phyloP scores from a whole-genome alignment of 1,140 invertebrate genomes.

The Heterodera schachtii region DNA sequence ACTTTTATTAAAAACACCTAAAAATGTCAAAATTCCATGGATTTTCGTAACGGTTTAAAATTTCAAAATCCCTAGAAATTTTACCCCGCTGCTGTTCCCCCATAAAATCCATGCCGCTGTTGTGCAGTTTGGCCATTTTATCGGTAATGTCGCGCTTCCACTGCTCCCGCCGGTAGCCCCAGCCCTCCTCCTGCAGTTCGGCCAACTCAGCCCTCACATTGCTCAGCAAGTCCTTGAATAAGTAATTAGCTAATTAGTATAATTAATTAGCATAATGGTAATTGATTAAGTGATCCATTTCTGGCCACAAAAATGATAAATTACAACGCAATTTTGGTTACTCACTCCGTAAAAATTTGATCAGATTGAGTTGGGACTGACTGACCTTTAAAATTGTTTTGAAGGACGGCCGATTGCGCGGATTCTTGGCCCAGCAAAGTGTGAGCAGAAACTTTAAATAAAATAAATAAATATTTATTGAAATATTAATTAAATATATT shows the following conservation, averaged over 20 bases:
- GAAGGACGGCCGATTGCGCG: conserved; percentile 89
- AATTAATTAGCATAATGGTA: too few relatives aligned
- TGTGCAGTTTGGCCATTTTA: conserved; percentile 74
- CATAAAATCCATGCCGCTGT: conserved; percentile 58
- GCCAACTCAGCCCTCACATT: conserved; percentile 79
- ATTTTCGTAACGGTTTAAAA: background rate
- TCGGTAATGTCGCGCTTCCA: conserved; percentile 51
- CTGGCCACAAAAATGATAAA: too few relatives aligned
- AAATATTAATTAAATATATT: background rate
- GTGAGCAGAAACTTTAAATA: conserved; percentile 76
- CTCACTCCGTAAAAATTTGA: too few relatives aligned
- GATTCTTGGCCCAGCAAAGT: conserved; percentile 88
- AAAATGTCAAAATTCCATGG: background rate
- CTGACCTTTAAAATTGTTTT: conserved; percentile 77
- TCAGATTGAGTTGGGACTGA: background rate
- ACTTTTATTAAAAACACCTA: too few relatives aligned
- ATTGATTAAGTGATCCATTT: too few relatives aligned
- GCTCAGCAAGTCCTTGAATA: conserved; percentile 76
- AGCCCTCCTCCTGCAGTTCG: conserved; percentile 66
- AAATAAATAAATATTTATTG: background rate
- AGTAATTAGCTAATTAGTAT: too few relatives aligned
- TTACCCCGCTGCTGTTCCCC: conserved; percentile 34
- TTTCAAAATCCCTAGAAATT: too few relatives aligned
- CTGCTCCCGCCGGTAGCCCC: conserved; percentile 43
- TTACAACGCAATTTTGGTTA: too few relatives aligned